phyloP scores from a whole-genome alignment of 2,113 vertebrate genomes.

The Zapornia atra region DNA sequence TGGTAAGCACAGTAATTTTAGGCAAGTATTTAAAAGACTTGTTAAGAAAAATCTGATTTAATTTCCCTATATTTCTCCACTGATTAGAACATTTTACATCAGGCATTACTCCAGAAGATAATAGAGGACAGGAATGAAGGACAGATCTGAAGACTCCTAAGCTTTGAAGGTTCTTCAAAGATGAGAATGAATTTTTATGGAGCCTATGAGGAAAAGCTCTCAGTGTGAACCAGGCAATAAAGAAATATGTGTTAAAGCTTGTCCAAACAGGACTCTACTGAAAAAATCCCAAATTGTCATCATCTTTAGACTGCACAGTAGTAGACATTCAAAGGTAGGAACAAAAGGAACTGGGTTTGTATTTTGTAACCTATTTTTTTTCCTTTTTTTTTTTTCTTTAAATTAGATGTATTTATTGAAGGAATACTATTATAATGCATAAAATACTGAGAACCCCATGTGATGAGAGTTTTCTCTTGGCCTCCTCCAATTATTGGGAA shows the following conservation, averaged over 20 bases:
- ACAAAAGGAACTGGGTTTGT: background rate
- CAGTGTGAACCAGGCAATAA: background rate
- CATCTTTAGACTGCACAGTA: background rate
- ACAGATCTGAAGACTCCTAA: background rate
- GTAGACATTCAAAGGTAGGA: background rate
- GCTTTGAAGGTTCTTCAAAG: slow-evolving; percentile 26
- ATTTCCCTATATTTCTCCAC: background rate
- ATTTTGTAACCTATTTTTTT: background rate
- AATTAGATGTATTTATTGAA: background rate
- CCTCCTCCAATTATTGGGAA: background rate
- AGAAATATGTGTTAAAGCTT: background rate
- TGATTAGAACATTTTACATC: background rate
- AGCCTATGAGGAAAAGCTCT: background rate
- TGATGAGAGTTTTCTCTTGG: background rate
- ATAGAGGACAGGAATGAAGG: background rate
- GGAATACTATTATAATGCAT: background rate
- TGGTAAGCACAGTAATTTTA: background rate
- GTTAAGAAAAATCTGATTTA: background rate
- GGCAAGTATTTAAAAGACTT: background rate
- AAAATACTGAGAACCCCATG: background rate
- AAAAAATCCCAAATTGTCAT: background rate
- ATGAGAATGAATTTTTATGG: background rate
- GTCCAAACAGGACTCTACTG: background rate
- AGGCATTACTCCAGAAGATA: background rate
- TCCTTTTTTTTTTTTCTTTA: background rate